These are phyloP conservation scores for Diaphora mendica DNA, from an alignment of 2,888 invertebrate genomes.

Conservation along the genomic window DNA sequence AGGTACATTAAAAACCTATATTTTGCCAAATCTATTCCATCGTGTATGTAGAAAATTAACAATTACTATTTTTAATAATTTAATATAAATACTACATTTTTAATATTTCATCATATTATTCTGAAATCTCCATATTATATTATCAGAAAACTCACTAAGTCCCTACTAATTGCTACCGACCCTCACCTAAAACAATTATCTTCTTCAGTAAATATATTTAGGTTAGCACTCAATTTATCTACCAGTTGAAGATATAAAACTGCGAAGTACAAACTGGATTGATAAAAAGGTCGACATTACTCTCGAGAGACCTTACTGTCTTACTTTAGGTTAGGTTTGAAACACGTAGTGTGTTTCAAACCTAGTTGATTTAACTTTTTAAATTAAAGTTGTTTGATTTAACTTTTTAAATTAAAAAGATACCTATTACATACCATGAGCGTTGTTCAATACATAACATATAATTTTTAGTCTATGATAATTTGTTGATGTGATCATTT, in stretches of 20 bases:
- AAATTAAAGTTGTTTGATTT: too few relatives aligned
- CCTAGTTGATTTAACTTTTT: too few relatives aligned
- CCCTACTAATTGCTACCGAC: neutral
- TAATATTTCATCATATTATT: too few relatives aligned
- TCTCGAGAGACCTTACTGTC: constrained; percentile 1
- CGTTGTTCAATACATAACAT: too few relatives aligned
- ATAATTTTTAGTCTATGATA: too few relatives aligned
- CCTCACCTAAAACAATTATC: constrained; percentile 12
- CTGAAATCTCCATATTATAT: neutral
- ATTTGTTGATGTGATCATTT: too few relatives aligned
- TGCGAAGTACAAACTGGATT: constrained; percentile 7
- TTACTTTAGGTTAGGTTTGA: neutral
- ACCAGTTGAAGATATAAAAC: constrained; percentile 9
- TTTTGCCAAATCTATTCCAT: neutral
- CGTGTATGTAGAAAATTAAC: neutral
- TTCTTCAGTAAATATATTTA: constrained; percentile 12
- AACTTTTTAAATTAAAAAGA: too few relatives aligned
- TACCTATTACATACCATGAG: too few relatives aligned
- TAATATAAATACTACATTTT: too few relatives aligned
- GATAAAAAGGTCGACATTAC: constrained; percentile 19
- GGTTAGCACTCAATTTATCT: constrained; percentile 6
- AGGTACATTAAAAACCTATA: neutral
- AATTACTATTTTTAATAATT: too few relatives aligned
- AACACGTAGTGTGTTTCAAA: neutral
- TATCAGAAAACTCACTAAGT: neutral